Conservation (phyloP, 2,888 invertebrate species). For the Machimus atricapillus region DNA sequence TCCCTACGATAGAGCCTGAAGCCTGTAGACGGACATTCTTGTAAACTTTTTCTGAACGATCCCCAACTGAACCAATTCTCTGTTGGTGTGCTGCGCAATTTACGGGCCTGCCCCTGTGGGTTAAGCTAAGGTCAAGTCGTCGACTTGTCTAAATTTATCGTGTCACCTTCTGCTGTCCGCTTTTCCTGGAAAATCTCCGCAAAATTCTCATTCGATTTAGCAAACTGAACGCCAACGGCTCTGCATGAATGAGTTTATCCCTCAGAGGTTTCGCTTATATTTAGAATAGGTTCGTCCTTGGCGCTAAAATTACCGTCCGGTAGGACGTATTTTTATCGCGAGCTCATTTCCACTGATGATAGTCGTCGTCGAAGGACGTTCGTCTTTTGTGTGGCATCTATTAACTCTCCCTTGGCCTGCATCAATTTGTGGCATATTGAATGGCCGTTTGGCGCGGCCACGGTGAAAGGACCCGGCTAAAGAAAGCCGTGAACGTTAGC, state of each 20-base stretch:
- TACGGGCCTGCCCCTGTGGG: not conserved
- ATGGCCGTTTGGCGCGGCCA: not conserved
- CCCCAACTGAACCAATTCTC: not conserved
- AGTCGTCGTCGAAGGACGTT: not conserved
- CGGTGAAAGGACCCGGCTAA: not conserved
- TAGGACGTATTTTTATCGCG: not conserved
- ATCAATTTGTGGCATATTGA: not conserved
- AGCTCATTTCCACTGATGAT: not conserved
- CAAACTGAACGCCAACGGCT: not conserved
- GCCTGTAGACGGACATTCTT: not conserved
- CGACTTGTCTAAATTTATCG: not conserved
- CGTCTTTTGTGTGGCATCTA: not conserved
- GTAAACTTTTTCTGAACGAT: not conserved
- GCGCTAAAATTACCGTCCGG: not conserved
- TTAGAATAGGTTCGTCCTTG: not conserved
- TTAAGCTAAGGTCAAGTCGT: not conserved
- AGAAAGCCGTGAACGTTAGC: not conserved
- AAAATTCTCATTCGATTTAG: not conserved
- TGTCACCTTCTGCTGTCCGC: not conserved
- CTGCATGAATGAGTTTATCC: not conserved
- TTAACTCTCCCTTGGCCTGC: not conserved
- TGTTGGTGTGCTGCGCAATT: not conserved
- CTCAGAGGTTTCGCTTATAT: not conserved
- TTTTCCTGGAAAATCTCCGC: not conserved
- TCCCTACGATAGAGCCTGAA: not conserved